Conservation (phyloP, 37 sponge, comb jelly and placozoan genomes). For the Petrosia ficiformis region DNA sequence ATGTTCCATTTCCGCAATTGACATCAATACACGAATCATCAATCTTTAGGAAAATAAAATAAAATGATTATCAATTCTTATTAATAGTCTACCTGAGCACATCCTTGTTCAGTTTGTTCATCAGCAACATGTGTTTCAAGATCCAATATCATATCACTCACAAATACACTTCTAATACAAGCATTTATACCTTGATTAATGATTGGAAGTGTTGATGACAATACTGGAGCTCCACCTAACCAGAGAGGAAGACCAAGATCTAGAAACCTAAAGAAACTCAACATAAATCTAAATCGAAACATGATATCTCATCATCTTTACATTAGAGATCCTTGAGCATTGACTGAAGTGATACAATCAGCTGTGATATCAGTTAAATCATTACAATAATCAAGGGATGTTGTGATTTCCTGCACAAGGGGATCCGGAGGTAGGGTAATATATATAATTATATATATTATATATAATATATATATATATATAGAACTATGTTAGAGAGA, state of each 20-base stretch:
- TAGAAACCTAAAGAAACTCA: conserved; percentile 23
- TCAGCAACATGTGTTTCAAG: conserved; percentile 22
- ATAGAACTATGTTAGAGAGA: too few species aligned
- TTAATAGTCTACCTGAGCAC: conserved; percentile 27
- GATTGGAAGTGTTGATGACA: not conserved
- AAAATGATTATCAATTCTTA: not conserved
- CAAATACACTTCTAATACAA: conserved; percentile 38
- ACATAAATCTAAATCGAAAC: too few species aligned
- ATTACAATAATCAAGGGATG: too few species aligned
- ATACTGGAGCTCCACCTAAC: conserved; percentile 54
- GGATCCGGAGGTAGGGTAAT: too few species aligned
- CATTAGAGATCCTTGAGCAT: conserved; percentile 13
- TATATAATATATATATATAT: too few species aligned
- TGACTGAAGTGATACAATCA: conserved; percentile 24
- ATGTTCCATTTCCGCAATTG: conserved; percentile 29
- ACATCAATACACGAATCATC: not conserved
- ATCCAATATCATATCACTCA: conserved; percentile 24
- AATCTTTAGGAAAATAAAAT: not conserved
- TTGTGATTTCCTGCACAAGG: too few species aligned
- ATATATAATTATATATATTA: too few species aligned
- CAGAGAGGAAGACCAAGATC: conserved; percentile 71
- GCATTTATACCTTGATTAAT: conserved; percentile 29
- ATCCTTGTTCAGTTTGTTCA: conserved; percentile 28
- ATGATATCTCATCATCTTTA: not conserved
- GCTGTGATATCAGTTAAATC: too few species aligned